Evolutionary conservation across 2,797 vertebrate species (phyloP).

Genomic region (Kryptopterus vitreolus): DNA sequence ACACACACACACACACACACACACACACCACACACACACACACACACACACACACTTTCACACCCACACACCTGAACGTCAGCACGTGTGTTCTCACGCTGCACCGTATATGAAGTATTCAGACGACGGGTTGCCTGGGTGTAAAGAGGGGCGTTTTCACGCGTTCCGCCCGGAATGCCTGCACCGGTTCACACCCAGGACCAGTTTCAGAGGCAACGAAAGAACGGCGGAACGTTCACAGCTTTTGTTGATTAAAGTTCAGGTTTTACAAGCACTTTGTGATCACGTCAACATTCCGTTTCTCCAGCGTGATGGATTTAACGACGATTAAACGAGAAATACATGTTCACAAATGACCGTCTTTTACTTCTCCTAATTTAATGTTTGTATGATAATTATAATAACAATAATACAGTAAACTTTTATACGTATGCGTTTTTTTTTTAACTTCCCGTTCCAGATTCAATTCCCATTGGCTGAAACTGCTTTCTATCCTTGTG

Average conservation of each 20-base stretch:
- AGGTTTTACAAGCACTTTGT: not conserved
- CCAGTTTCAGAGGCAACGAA: not conserved
- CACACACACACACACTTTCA: conserved; percentile 26
- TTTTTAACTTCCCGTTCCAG: too few species aligned
- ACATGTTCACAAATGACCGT: too few species aligned
- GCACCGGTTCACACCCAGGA: not conserved
- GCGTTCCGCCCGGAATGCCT: not conserved
- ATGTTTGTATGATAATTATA: too few species aligned
- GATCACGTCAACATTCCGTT: not conserved
- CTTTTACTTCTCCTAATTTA: too few species aligned
- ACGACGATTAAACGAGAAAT: not conserved
- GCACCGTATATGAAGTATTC: not conserved
- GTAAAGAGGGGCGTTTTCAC: not conserved
- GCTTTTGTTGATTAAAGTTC: not conserved
- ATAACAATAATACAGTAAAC: too few species aligned
- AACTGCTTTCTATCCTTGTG: too few species aligned
- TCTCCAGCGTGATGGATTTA: not conserved
- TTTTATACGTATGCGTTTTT: too few species aligned
- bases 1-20: conserved; percentile 32
- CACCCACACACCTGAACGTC: conserved; percentile 13
- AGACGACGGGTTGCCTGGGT: not conserved
- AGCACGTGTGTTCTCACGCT: not conserved
- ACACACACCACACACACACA: conserved; percentile 22
- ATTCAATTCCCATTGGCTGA: too few species aligned
- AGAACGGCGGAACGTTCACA: not conserved